Evolutionary conservation across 1,140 invertebrate species (phyloP), one percentile per base, ranked within the genome.

Genomic region (Cydia amplana): DNA sequence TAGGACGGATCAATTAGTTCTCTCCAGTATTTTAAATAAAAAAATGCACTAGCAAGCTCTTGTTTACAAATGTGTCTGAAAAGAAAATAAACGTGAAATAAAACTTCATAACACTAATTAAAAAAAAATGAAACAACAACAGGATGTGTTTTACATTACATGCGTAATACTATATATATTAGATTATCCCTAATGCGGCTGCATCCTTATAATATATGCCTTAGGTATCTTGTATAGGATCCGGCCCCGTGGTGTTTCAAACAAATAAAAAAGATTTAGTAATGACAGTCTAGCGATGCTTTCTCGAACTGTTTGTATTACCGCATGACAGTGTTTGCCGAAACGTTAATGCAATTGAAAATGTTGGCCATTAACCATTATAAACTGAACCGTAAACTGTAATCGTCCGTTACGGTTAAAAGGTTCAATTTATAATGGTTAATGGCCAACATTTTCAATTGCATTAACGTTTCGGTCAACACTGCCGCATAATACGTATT

Each of bases 1-100:
- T 75, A 78, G 83, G 82, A 85, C 79, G 79, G 78, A 82, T 79
- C 51, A 46, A 75, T 74, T 77, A 70, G 43, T 46, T 77, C 49
- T 74, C 64, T 51, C 14, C 32, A n/a, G 16, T n/a, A 74, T 32
- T 7, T n/a, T n/a, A n/a, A 60, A 70, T 76, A 67, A 63, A 76
- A 79, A 77, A 79, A 79, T 80, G 77, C 77, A 82, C 77, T 55
- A 79, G 75, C 74, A 76, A 79, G 63, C 75, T 78, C 36, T 70
- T 74, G 64, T 65, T 60, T 64, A 76, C 40, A 64, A 20, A 72
- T 73, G 67, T 72, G 14, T 36, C 43, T 14, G 46, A 18, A 74
- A 60, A 55, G 32, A 70, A 73, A 28, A 75, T 51, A 73, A 74
- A 49, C 63, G n/a, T 73, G 74, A 77, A 65, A 70, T 32, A 74